These are phyloP conservation scores for Tethea ocularis DNA, from an alignment of 2,888 invertebrate genomes.

Conservation along the genomic window DNA sequence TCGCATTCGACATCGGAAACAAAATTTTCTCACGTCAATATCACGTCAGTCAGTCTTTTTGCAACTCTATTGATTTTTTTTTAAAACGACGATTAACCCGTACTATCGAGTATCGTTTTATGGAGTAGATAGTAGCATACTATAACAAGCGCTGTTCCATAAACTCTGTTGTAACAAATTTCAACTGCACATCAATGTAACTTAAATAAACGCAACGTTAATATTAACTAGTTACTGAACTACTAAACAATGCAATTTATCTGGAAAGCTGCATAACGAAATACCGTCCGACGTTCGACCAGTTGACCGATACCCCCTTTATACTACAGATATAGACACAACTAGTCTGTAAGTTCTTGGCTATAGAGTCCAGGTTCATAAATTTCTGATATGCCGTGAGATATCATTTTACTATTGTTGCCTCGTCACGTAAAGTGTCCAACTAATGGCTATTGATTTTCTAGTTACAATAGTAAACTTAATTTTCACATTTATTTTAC, in stretches of 20 bases:
- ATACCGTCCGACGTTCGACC: conserved; percentile 24
- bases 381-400: conserved; percentile 5
- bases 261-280: conserved; percentile 36
- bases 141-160: not conserved
- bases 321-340: not conserved
- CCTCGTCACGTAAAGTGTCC: conserved; percentile 32
- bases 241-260: conserved; percentile 47
- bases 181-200: conserved; percentile 12
- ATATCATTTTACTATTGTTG: conserved; percentile 12
- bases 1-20: too few relatives aligned
- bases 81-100: too few relatives aligned
- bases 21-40: too few relatives aligned
- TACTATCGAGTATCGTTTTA: too few relatives aligned
- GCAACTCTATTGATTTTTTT: too few relatives aligned
- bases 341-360: not conserved
- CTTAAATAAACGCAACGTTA: conserved; percentile 12
- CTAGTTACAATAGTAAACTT: conserved; percentile 28
- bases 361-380: conserved; percentile 9
- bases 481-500: conserved; percentile 17
- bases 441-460: conserved; percentile 42
- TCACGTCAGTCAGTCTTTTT: too few relatives aligned
- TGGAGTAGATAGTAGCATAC: not conserved
- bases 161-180: not conserved
- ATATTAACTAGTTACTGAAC: conserved; percentile 34
- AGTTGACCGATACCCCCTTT: conserved; percentile 8